phyloP scores from a whole-genome alignment of 2,888 invertebrate genomes.

The Mimumesa dahlbomi region DNA sequence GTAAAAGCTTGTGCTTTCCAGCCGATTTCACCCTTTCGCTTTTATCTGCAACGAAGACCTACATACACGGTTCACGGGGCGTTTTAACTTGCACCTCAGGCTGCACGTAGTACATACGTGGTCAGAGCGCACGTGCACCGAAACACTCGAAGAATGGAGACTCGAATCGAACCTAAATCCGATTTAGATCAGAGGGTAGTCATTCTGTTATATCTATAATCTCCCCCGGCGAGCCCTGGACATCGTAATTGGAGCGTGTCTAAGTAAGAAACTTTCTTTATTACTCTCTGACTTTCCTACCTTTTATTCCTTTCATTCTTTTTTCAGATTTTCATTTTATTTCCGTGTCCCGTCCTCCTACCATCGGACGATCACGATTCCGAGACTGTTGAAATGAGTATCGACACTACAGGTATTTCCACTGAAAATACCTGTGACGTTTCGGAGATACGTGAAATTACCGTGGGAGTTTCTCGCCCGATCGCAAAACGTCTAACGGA shows the following conservation, averaged over 20 bases:
- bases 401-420: too few species aligned
- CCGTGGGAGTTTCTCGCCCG: constrained; percentile 5
- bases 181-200: constrained; percentile 58
- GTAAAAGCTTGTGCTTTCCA: constrained; percentile 65
- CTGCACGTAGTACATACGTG: constrained; percentile 41
- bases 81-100: constrained; percentile 55
- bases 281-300: not conserved
- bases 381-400: too few species aligned
- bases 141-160: constrained; percentile 46
- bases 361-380: too few species aligned
- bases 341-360: too few species aligned
- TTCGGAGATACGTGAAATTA: constrained; percentile 7
- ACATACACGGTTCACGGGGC: constrained; percentile 51
- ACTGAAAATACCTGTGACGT: too few species aligned
- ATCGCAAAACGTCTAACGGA: constrained; percentile 34
- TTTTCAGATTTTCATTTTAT: too few species aligned
- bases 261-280: constrained; percentile 48
- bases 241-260: constrained; percentile 65
- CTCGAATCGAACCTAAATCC: constrained; percentile 62
- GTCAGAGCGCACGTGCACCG: constrained; percentile 40
- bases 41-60: constrained; percentile 55
- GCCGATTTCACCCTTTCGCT: constrained; percentile 66
- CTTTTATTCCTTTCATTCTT: constrained; percentile 9
- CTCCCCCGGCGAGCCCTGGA: constrained; percentile 54
- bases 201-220: constrained; percentile 61